Evolutionary conservation across 2,888 invertebrate species (phyloP).

Genomic region (Callyntrura sp.): DNA sequence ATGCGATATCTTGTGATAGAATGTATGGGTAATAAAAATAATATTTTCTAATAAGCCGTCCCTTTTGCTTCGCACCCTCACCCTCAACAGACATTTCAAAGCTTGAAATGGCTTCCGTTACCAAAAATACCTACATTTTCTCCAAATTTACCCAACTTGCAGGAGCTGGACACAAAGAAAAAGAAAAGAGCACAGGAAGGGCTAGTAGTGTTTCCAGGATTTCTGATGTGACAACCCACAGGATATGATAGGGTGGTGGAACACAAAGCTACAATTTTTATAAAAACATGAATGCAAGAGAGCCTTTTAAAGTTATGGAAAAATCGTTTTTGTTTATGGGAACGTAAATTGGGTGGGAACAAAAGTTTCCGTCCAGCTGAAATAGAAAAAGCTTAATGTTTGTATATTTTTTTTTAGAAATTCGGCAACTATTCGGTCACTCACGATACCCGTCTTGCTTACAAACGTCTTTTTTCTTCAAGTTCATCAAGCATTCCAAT

Average conservation of each 20-base stretch:
- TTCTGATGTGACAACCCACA: constrained; percentile 31
- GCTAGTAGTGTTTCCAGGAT: neutral
- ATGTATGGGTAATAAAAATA: constrained; percentile 23
- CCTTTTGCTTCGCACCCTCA: neutral
- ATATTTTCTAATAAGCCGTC: constrained; percentile 55
- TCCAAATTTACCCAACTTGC: neutral
- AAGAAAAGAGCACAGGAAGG: neutral
- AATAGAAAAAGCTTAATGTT: neutral
- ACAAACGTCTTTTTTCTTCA: neutral
- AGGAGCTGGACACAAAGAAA: neutral
- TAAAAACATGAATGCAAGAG: neutral
- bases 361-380: neutral
- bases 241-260: neutral
- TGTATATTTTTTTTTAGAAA: neutral
- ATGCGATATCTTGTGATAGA: constrained; percentile 32
- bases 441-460: neutral
- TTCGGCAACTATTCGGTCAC: neutral
- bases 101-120: constrained; percentile 31
- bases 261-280: neutral
- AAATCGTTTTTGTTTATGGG: constrained; percentile 21
- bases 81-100: constrained; percentile 38
- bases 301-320: neutral
- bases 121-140: constrained; percentile 27
- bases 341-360: neutral
- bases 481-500: constrained; percentile 19